phyloP scores from a whole-genome alignment of 2,888 invertebrate genomes.

The Cerceris ruficornis region DNA sequence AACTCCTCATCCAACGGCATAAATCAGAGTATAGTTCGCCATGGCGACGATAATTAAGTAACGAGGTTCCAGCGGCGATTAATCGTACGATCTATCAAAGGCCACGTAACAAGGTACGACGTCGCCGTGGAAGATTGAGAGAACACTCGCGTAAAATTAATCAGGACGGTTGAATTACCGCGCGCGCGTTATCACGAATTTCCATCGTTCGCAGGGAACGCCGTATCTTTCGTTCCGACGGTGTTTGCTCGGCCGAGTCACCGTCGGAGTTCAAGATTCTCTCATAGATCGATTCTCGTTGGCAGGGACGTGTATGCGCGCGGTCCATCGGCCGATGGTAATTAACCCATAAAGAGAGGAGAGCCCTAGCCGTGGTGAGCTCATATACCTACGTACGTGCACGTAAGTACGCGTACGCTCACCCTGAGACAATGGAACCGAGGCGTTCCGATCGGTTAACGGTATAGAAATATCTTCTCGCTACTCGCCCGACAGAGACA shows the following conservation, averaged over 20 bases:
- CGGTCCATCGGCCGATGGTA: constrained; percentile 57
- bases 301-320: constrained; percentile 37
- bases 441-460: constrained; percentile 72
- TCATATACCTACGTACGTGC: constrained; percentile 11
- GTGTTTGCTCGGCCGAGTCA: constrained; percentile 40
- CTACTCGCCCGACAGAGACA: constrained; percentile 62
- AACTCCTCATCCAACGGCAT: too few relatives aligned
- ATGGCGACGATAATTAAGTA: too few relatives aligned
- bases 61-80: background rate
- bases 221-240: constrained; percentile 26
- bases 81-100: background rate
- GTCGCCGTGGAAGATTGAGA: too few relatives aligned
- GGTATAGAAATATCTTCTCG: constrained; percentile 65
- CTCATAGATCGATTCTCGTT: constrained; percentile 54
- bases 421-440: constrained; percentile 63
- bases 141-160: constrained; percentile 21
- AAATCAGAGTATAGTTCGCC: too few relatives aligned
- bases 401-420: constrained; percentile 14
- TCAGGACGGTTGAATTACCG: constrained; percentile 17
- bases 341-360: constrained; percentile 68
- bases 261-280: constrained; percentile 49
- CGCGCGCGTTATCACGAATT: constrained; percentile 22
- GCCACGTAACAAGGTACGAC: too few relatives aligned
- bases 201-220: constrained; percentile 32
- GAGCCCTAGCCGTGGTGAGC: constrained; percentile 27